Evolutionary conservation across 30 jellyfish, hydroid and myxozoan species (phyloP).

Genomic region (Aurelia sp.): DNA sequence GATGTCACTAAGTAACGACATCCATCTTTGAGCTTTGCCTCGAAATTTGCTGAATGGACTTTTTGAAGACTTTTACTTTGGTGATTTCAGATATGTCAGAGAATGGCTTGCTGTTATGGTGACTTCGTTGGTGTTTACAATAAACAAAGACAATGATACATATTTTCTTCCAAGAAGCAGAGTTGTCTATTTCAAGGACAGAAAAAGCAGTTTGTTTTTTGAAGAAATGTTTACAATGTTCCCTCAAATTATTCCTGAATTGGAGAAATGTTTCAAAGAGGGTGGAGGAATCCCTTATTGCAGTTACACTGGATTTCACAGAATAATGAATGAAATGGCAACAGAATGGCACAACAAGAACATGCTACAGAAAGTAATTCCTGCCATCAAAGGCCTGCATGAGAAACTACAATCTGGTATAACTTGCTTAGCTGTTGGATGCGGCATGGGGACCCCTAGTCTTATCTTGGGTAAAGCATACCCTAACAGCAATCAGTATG

Average conservation of each 20-base stretch:
- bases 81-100: slow-evolving; percentile 47
- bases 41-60: no score
- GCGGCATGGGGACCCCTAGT: slow-evolving; percentile 59
- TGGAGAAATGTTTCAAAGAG: slow-evolving; percentile 40
- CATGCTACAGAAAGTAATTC: slow-evolving; percentile 10
- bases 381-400: slow-evolving; percentile 38
- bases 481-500: slow-evolving; percentile 47
- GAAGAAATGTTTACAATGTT: slow-evolving; percentile 15
- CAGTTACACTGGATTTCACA: slow-evolving; percentile 23
- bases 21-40: no score
- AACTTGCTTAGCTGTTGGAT: slow-evolving; percentile 38
- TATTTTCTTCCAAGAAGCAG: slow-evolving; percentile 40
- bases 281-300: slow-evolving; percentile 71
- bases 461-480: slow-evolving; percentile 16
- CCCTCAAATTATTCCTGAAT: background rate
- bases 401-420: slow-evolving; percentile 36
- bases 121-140: background rate
- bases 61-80: no score
- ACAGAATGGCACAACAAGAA: slow-evolving; percentile 8
- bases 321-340: slow-evolving; percentile 27
- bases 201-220: background rate
- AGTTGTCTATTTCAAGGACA: slow-evolving; percentile 1
- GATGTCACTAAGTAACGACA: no score
- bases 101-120: slow-evolving; percentile 72
- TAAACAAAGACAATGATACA: slow-evolving; percentile 35